phyloP scores from a whole-genome alignment of 2,113 vertebrate species.

The Dinomys branickii region DNA sequence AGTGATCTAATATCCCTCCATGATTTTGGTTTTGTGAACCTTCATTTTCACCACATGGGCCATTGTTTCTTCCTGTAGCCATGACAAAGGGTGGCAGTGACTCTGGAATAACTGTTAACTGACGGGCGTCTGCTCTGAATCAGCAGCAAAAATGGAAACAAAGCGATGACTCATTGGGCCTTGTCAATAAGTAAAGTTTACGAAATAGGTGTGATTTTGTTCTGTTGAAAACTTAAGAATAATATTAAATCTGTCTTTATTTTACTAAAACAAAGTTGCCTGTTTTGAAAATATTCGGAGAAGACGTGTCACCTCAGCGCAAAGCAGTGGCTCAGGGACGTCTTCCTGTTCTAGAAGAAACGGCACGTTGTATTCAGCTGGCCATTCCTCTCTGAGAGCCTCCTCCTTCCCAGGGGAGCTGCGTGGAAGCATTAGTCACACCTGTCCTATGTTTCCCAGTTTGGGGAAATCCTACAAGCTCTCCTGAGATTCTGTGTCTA shows the following conservation, averaged over 20 bases:
- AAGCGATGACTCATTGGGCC: not conserved
- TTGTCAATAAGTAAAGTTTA: not conserved
- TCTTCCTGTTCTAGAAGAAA: not conserved
- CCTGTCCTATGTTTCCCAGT: not conserved
- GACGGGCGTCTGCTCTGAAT: not conserved
- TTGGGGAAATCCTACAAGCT: not conserved
- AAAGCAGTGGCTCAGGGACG: not conserved
- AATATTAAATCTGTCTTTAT: not conserved
- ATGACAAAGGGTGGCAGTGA: not conserved
- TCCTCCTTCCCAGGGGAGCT: not conserved
- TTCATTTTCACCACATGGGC: not conserved
- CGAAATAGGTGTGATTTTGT: not conserved
- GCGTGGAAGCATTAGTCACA: no score
- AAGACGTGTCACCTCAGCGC: not conserved
- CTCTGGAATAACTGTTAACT: not conserved
- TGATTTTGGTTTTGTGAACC: not conserved
- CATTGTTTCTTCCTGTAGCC: not conserved
- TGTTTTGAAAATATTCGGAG: not conserved
- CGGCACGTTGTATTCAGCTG: not conserved
- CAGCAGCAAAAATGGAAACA: not conserved
- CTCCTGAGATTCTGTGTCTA: not conserved
- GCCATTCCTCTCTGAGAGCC: not conserved
- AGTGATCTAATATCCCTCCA: not conserved
- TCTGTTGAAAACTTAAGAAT: not conserved
- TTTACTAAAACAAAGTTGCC: not conserved